Conservation (phyloP, 2,113 vertebrate species). For the Microtus oregoni region DNA sequence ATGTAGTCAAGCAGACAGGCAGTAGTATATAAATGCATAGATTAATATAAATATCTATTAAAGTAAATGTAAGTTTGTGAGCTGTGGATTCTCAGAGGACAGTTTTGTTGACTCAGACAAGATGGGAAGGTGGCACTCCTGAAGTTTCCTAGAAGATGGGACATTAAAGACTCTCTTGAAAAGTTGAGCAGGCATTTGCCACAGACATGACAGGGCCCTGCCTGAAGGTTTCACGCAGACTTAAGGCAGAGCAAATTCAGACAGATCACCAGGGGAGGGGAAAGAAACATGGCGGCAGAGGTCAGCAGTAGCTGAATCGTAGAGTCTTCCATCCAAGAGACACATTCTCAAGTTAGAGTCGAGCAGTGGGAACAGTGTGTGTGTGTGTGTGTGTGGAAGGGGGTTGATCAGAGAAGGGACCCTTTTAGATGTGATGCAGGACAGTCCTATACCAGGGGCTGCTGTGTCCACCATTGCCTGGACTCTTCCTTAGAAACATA, state of each 20-base stretch:
- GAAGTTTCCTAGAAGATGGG: neutral
- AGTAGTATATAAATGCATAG: neutral
- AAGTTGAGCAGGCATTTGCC: neutral
- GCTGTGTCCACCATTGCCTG: neutral
- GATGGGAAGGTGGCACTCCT: neutral
- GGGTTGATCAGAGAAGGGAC: neutral
- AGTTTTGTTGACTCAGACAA: neutral
- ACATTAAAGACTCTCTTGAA: neutral
- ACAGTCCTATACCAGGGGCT: neutral
- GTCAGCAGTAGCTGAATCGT: neutral
- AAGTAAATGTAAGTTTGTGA: neutral
- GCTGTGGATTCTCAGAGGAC: neutral
- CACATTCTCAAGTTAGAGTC: neutral
- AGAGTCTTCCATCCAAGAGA: neutral
- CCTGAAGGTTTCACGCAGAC: neutral
- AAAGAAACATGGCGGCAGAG: neutral
- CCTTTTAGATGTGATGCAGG: neutral
- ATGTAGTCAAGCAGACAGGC: neutral
- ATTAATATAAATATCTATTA: neutral
- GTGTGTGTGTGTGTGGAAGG: rapidly evolving
- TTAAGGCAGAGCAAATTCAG: neutral
- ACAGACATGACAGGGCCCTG: neutral
- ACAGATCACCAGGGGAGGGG: neutral
- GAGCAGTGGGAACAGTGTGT: neutral
- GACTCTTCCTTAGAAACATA: neutral